Conservation (phyloP, 2,113 vertebrate genomes). For the Dissostichus mawsoni region DNA sequence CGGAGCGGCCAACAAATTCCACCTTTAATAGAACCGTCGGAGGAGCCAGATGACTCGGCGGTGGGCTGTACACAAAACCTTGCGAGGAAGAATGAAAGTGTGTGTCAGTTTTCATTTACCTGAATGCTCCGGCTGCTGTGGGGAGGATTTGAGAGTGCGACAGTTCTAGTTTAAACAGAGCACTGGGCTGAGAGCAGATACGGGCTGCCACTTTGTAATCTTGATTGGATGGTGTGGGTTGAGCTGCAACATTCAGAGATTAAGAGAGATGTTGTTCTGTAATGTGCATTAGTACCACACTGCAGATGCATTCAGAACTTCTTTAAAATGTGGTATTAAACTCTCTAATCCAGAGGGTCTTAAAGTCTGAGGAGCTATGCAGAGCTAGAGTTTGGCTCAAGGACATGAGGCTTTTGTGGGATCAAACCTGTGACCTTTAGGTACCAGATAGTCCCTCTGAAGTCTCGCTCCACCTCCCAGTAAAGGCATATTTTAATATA, state of each 20-base stretch:
- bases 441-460: constrained; percentile 3
- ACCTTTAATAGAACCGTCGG: constrained; percentile 68
- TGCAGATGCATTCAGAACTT: not conserved
- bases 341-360: constrained; percentile 33
- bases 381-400: constrained; percentile 26
- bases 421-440: constrained; percentile 59
- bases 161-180: constrained; percentile 44
- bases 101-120: constrained; percentile 77
- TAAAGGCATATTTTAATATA: constrained; percentile 37
- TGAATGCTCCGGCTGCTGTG: constrained; percentile 56
- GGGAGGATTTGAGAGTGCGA: constrained; percentile 56
- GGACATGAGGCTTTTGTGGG: constrained; percentile 21
- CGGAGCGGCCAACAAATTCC: constrained; percentile 62
- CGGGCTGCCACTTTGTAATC: constrained; percentile 44
- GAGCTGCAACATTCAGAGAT: constrained; percentile 4
- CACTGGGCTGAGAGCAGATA: constrained; percentile 33
- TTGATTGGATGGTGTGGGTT: constrained; percentile 41
- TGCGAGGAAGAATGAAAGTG: constrained; percentile 70
- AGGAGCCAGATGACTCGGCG: constrained; percentile 58
- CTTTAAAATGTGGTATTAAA: constrained; percentile 4
- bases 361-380: constrained; percentile 12
- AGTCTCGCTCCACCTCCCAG: constrained; percentile 11
- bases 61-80: constrained; percentile 65
- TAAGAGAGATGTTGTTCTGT: not conserved
- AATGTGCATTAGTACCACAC: not conserved